Evolutionary conservation across 2,113 vertebrate genomes (phyloP).

Genomic region (Microcebus lehilahytsara): DNA sequence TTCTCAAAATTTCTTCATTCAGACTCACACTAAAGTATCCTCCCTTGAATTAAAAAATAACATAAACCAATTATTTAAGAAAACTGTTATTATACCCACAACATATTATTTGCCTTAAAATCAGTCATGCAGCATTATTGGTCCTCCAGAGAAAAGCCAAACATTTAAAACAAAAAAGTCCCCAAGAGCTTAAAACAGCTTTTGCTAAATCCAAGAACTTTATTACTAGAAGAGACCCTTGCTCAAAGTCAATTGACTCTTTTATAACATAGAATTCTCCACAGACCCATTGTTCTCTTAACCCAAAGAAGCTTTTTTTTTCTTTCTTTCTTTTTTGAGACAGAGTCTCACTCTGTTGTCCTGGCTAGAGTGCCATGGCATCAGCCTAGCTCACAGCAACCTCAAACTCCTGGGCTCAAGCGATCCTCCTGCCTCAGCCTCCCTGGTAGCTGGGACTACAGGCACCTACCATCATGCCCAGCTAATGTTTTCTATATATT

Average conservation of each 20-base stretch:
- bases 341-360: too few relatives aligned
- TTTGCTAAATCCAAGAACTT: not conserved
- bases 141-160: not conserved
- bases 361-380: too few relatives aligned
- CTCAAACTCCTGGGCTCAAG: too few relatives aligned
- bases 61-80: not conserved
- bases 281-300: not conserved
- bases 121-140: conserved; percentile 26
- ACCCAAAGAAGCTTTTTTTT: not conserved
- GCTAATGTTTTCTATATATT: too few relatives aligned
- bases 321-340: too few relatives aligned
- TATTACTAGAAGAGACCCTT: not conserved
- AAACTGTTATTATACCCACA: not conserved
- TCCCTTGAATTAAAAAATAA: conserved; percentile 81
- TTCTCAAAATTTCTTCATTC: conserved; percentile 91
- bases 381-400: too few relatives aligned
- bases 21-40: conserved; percentile 84
- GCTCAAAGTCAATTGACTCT: not conserved
- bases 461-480: too few relatives aligned
- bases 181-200: not conserved
- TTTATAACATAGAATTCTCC: not conserved
- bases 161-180: not conserved
- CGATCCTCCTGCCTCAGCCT: too few relatives aligned
- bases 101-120: not conserved
- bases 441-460: too few relatives aligned